These are phyloP conservation scores for Rhabditoides inermis DNA, from an alignment of 2,888 invertebrate species.

Conservation along the genomic window DNA sequence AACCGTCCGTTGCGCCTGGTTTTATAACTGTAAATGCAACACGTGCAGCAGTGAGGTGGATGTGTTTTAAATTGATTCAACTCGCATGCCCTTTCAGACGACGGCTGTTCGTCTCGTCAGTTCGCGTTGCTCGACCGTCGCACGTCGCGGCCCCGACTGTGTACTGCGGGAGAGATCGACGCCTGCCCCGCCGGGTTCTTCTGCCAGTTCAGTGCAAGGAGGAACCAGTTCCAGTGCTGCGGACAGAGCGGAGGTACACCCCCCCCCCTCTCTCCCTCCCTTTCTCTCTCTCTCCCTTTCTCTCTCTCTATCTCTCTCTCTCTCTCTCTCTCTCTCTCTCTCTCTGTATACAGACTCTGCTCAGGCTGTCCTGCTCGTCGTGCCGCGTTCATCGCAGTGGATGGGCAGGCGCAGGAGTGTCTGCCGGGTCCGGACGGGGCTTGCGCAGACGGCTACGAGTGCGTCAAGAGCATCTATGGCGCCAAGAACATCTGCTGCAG, in stretches of 20 bases:
- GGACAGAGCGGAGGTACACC: constrained; percentile 26
- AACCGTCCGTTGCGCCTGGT: background rate
- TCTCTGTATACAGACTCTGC: too few relatives aligned
- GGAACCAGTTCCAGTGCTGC: constrained; percentile 34
- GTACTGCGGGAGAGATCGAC: constrained; percentile 27
- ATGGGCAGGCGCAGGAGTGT: constrained; percentile 30
- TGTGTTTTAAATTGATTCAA: background rate
- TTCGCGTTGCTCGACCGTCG: constrained; percentile 25
- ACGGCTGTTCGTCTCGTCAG: constrained; percentile 28
- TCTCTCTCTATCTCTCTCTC: background rate
- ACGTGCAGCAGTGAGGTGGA: background rate
- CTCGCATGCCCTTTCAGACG: constrained; percentile 5
- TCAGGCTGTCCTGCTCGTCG: constrained; percentile 26
- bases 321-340: too few relatives aligned
- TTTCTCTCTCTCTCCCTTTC: background rate
- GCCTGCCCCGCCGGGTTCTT: constrained; percentile 31
- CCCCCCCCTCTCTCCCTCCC: background rate
- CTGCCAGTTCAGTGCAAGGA: constrained; percentile 32
- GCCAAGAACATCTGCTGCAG: constrained; percentile 32
- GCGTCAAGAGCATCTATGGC: constrained; percentile 22
- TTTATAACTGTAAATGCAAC: constrained; percentile 3
- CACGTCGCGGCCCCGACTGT: constrained; percentile 20
- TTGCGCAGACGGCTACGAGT: constrained; percentile 31
- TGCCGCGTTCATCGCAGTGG: constrained; percentile 31
- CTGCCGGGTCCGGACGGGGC: constrained; percentile 20